These are phyloP conservation scores for Melanotaenia boesemani DNA, from an alignment of 2,797 vertebrate species.

Conservation along the genomic window DNA sequence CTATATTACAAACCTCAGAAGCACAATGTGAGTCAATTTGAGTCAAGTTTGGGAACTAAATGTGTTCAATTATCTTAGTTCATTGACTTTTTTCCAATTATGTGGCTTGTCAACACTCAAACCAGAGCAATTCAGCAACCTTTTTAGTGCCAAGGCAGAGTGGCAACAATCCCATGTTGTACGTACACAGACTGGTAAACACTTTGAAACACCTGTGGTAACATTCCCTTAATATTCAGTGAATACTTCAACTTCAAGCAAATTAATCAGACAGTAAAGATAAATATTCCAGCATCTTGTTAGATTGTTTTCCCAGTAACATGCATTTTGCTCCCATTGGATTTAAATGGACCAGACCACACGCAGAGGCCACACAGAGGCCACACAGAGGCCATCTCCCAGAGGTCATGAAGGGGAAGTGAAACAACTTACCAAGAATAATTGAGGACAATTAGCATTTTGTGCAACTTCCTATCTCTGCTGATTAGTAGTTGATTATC, in stretches of 20 bases:
- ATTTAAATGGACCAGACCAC: constrained; percentile 68
- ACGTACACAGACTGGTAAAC: constrained; percentile 16
- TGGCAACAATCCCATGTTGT: constrained; percentile 6
- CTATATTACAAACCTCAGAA: constrained; percentile 61
- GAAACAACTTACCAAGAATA: constrained; percentile 66
- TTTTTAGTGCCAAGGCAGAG: constrained; percentile 21
- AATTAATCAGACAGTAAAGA: neutral
- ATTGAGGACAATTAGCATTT: constrained; percentile 77
- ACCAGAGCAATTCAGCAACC: constrained; percentile 37
- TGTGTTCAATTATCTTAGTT: constrained; percentile 54
- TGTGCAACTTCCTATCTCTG: constrained; percentile 77
- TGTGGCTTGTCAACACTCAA: constrained; percentile 33
- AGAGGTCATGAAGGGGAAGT: constrained; percentile 72
- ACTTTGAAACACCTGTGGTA: constrained; percentile 1
- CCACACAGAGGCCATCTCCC: constrained; percentile 44
- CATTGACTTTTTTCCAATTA: constrained; percentile 29
- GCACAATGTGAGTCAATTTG: constrained; percentile 52
- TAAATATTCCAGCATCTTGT: neutral
- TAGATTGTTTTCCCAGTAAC: neutral
- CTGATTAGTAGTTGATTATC: constrained; percentile 50
- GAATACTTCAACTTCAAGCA: neutral
- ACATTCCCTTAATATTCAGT: neutral
- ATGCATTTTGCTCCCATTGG: neutral
- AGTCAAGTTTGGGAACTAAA: constrained; percentile 34
- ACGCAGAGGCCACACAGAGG: constrained; percentile 51